These are phyloP conservation scores for Agrotis exclamationis DNA, from an alignment of 2,888 invertebrate species.

Conservation along the genomic window DNA sequence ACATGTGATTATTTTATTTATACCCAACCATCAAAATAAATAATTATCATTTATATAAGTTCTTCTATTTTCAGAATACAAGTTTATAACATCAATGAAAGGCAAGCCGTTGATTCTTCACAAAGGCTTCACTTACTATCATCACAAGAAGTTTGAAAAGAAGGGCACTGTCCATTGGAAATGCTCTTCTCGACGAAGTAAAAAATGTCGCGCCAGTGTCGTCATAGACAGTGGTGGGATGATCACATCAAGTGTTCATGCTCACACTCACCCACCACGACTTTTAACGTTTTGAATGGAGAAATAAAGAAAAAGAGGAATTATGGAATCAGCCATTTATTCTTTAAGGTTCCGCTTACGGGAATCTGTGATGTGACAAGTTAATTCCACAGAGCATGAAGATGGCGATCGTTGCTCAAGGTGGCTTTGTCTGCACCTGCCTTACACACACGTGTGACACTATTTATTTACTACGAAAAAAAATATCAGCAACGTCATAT, in stretches of 20 bases:
- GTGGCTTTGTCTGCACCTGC: not conserved
- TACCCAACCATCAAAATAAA: not conserved
- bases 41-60: not conserved
- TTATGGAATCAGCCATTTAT: not conserved
- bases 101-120: slow-evolving; percentile 31
- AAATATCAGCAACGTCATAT: too few species aligned
- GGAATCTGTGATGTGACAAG: not conserved
- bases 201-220: slow-evolving; percentile 31
- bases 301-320: slow-evolving; percentile 24
- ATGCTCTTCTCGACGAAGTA: slow-evolving; percentile 38
- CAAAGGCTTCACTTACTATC: slow-evolving; percentile 44
- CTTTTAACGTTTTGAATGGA: slow-evolving; percentile 25
- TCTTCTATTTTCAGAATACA: slow-evolving; percentile 16
- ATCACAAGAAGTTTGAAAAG: slow-evolving; percentile 29
- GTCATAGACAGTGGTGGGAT: slow-evolving; percentile 26
- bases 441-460: not conserved
- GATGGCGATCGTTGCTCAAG: not conserved
- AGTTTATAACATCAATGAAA: slow-evolving; percentile 30
- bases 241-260: slow-evolving; percentile 13
- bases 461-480: not conserved
- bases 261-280: slow-evolving; percentile 25
- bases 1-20: too few species aligned
- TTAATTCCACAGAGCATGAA: not conserved
- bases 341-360: not conserved
- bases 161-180: slow-evolving; percentile 48